Evolutionary conservation across 1,140 invertebrate genomes (phyloP).

Genomic region (Drosophila nigromelanica): DNA sequence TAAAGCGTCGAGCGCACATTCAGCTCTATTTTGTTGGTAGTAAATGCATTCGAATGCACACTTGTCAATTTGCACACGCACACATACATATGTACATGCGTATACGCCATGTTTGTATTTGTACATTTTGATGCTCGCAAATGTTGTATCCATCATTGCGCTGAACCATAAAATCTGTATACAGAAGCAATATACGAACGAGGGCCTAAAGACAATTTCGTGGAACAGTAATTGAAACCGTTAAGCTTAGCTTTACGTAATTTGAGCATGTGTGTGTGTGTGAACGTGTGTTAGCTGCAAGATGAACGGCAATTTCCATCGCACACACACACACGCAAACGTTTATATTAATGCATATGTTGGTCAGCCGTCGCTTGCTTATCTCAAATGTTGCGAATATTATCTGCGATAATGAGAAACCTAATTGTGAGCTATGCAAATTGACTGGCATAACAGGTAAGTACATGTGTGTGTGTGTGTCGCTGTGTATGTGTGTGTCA

Average conservation of each 20-base stretch:
- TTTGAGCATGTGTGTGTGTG: slow-evolving; percentile 32
- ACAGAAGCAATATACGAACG: slow-evolving; percentile 48
- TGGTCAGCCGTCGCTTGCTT: slow-evolving; percentile 50
- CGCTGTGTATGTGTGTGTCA: slow-evolving; percentile 10
- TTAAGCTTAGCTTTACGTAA: slow-evolving; percentile 59
- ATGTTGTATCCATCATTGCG: slow-evolving; percentile 12
- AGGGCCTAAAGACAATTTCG: slow-evolving; percentile 38
- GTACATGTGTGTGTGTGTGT: slow-evolving; percentile 14
- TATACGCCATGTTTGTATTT: neutral
- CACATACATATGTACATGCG: neutral
- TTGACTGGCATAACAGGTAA: slow-evolving; percentile 47
- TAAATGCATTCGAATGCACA: neutral
- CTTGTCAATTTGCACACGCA: neutral
- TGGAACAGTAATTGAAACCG: slow-evolving; percentile 72
- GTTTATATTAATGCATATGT: slow-evolving; percentile 59
- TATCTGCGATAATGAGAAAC: slow-evolving; percentile 80
- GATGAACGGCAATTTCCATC: slow-evolving; percentile 52
- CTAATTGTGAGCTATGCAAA: slow-evolving; percentile 79
- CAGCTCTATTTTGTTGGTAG: neutral
- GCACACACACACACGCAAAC: slow-evolving; percentile 11
- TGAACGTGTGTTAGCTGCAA: slow-evolving; percentile 9
- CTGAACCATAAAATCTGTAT: slow-evolving; percentile 57
- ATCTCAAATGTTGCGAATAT: slow-evolving; percentile 78
- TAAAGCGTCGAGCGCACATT: neutral
- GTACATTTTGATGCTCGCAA: neutral